Percentiles rank a stretch among this genome's conserved stretches.
These are phyloP conservation scores for Drosophila guanche DNA, from an alignment of 1,140 invertebrate species.

Conservation along the genomic window DNA sequence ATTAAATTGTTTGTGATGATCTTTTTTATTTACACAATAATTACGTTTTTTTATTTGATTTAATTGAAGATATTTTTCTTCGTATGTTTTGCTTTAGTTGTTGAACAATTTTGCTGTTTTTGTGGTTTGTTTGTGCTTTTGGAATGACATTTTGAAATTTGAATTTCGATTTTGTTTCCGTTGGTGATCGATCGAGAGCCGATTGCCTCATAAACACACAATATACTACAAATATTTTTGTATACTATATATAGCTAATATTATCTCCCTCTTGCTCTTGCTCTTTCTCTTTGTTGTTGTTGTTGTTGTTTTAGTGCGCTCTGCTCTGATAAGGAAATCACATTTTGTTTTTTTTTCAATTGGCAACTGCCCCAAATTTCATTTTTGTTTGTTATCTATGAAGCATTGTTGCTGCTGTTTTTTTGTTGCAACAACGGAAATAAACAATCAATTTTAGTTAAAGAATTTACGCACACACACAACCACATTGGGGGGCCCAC, in stretches of 20 bases:
- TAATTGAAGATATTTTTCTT: constrained; percentile 25
- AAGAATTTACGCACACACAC: constrained; percentile 76
- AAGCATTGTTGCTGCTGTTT: constrained; percentile 33
- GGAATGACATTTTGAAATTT: constrained; percentile 66
- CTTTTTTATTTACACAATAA: constrained; percentile 42
- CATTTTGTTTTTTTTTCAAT: constrained; percentile 67
- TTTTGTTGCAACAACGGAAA: constrained; percentile 66
- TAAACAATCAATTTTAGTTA: constrained; percentile 83
- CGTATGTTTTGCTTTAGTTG: constrained; percentile 19
- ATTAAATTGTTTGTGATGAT: constrained; percentile 71
- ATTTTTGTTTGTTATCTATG: constrained; percentile 64
- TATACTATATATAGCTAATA: too few species aligned
- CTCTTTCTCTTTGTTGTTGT: constrained; percentile 17
- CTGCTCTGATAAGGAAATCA: constrained; percentile 70
- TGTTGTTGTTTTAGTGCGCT: constrained; percentile 8
- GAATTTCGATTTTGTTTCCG: constrained; percentile 29
- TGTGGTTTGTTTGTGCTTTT: constrained; percentile 43
- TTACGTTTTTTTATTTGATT: constrained; percentile 39
- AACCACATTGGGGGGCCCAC: constrained; percentile 48
- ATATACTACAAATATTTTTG: neutral
- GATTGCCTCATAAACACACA: constrained; percentile 1
- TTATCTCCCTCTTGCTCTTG: constrained; percentile 21
- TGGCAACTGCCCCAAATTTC: constrained; percentile 80
- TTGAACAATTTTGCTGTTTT: constrained; percentile 55
- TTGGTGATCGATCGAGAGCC: constrained; percentile 27